These are phyloP conservation scores for Noturus placidus DNA, from an alignment of 2,113 vertebrate species.

Conservation along the genomic window DNA sequence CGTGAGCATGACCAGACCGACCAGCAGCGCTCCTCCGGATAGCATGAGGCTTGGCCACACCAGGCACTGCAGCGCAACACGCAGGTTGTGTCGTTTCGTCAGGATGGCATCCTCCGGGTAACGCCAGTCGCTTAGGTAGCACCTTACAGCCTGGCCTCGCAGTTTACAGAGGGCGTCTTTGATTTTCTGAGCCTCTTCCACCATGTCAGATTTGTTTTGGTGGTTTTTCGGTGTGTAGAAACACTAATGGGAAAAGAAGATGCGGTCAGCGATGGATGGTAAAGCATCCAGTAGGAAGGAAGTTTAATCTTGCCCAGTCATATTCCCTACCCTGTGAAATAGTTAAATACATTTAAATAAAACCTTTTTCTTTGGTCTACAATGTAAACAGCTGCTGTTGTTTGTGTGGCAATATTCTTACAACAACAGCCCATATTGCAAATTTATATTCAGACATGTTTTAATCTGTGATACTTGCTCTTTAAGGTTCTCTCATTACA, in stretches of 20 bases:
- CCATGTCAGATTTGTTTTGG: slow-evolving; percentile 63
- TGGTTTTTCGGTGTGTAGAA: slow-evolving; percentile 80
- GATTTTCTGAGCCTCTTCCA: slow-evolving; percentile 66
- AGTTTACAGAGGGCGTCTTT: slow-evolving; percentile 63
- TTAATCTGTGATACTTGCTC: neutral
- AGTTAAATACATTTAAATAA: neutral
- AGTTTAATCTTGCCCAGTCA: neutral
- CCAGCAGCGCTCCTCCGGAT: slow-evolving; percentile 72
- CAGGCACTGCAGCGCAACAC: slow-evolving; percentile 66
- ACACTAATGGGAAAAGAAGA: slow-evolving; percentile 67
- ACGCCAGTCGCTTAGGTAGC: slow-evolving; percentile 60
- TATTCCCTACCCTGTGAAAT: neutral
- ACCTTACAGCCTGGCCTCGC: slow-evolving; percentile 58
- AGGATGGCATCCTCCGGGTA: slow-evolving; percentile 67
- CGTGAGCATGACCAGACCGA: slow-evolving; percentile 77
- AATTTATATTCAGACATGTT: neutral
- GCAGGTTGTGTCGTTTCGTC: slow-evolving; percentile 64
- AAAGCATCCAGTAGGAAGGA: neutral
- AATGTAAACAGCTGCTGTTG: neutral
- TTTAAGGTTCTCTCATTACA: neutral
- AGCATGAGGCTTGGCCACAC: slow-evolving; percentile 79
- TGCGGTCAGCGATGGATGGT: neutral
- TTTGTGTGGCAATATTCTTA: neutral
- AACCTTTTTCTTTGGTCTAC: neutral
- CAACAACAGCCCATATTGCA: neutral